Conservation (phyloP, 2,113 vertebrate genomes). For the Barbus barbus region DNA sequence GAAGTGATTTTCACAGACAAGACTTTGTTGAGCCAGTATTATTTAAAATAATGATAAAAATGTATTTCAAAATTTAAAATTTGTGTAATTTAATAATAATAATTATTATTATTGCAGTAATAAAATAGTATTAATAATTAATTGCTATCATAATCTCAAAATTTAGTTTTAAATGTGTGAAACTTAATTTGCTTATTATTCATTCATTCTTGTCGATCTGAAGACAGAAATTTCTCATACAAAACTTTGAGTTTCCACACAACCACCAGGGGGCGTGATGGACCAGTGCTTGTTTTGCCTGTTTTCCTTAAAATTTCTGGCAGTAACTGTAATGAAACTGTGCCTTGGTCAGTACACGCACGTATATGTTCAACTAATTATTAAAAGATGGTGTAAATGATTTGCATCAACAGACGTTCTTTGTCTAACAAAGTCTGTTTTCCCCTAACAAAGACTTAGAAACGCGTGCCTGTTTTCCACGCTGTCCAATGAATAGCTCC, state of each 20-base stretch:
- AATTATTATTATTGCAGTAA: too few species aligned
- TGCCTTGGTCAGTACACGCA: not conserved
- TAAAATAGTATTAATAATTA: too few species aligned
- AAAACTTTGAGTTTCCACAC: not conserved
- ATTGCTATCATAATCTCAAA: too few species aligned
- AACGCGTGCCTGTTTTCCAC: not conserved
- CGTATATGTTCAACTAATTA: not conserved
- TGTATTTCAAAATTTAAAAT: not conserved
- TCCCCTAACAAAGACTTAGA: too few species aligned
- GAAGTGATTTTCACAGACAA: not conserved
- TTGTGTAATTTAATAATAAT: too few species aligned
- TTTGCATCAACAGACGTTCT: not conserved
- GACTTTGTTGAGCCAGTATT: not conserved
- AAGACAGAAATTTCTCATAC: not conserved
- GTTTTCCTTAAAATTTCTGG: not conserved
- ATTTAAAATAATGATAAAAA: not conserved
- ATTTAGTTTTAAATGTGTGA: too few species aligned
- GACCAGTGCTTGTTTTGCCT: not conserved
- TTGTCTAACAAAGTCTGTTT: slow-evolving; percentile 13
- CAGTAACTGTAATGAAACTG: not conserved
- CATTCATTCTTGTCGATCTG: not conserved
- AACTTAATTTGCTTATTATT: too few species aligned
- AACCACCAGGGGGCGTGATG: not conserved
- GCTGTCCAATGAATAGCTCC: not conserved
- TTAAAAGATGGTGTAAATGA: not conserved